Base-by-base conservation (phyloP, 2,888 invertebrate species). In the Altica lythri region DNA sequence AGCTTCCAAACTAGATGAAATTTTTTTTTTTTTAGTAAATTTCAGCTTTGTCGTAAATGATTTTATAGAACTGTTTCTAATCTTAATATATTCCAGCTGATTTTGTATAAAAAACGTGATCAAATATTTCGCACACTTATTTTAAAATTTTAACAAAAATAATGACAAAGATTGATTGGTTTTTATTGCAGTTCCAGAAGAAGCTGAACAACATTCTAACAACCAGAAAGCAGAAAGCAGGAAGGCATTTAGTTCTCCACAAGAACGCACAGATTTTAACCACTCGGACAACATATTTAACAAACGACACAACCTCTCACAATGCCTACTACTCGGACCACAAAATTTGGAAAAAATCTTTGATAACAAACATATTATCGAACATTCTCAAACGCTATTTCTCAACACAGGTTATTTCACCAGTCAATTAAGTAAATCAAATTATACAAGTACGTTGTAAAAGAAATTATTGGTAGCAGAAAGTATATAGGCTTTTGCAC, bases 141-240 rank as follows among this genome's bases (percentile, higher is more conserved):
- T 8, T 25, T 25, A 25, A 25, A 25, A 8, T 25, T 8, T 29
- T 29, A 29, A 29, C 29, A n/a, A n/a, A n/a, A n/a, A n/a, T n/a
- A n/a, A n/a, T n/a, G n/a, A n/a, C n/a, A n/a, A n/a, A n/a, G n/a
- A n/a, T n/a, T n/a, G n/a, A n/a, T n/a, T n/a, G n/a, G n/a, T n/a
- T n/a, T n/a, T 32, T 2, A 9, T 71, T 71, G 43, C 61, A 80
- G 80, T 80, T 40, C 79, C 79, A 3, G 80, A 80, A 67, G 80
- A 80, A 68, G 64, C 68, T 19, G 80, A 79, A 66, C 67, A 49
- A n/a, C 48, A 53, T 12, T 47, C 55, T 4, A 60, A 60, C 8
- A 49, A 50, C 25, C 54, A 30, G 25, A 53, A 47, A 40, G 2
- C 37, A n/a, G 67, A 68, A 47, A 56, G 66, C 18, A 57, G 76